Percentiles rank a stretch among this genome's conserved stretches.
Conservation (phyloP, 2,888 invertebrate genomes). For the Hermaeophaga mercurialis region DNA sequence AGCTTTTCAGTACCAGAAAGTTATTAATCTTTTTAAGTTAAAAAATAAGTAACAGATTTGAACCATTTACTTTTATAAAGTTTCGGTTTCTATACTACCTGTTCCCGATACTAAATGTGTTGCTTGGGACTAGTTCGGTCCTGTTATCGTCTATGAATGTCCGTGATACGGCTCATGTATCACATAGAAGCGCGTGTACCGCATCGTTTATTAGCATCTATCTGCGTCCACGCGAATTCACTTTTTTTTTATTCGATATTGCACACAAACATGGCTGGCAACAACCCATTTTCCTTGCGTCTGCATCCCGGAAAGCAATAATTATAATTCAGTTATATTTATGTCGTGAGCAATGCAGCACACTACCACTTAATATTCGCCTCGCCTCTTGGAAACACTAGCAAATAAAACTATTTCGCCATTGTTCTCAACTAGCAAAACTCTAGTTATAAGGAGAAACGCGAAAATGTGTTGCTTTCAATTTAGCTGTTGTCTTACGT, state of each 20-base stretch:
- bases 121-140: too few species aligned
- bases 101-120: too few species aligned
- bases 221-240: neutral
- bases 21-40: too few species aligned
- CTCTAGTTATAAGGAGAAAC: slow-evolving; percentile 24
- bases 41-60: too few species aligned
- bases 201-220: neutral
- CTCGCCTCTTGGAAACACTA: slow-evolving; percentile 25
- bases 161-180: too few species aligned
- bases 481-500: slow-evolving; percentile 21
- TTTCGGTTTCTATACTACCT: too few species aligned
- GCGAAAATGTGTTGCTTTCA: slow-evolving; percentile 29
- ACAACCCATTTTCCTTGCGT: slow-evolving; percentile 28
- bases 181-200: neutral
- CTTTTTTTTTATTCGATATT: slow-evolving; percentile 21
- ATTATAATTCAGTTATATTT: slow-evolving; percentile 34
- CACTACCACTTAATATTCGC: slow-evolving; percentile 30
- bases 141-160: too few species aligned
- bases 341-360: slow-evolving; percentile 34
- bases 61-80: too few species aligned
- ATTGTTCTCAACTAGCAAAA: slow-evolving; percentile 19
- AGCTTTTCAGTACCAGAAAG: too few species aligned
- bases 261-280: slow-evolving; percentile 28
- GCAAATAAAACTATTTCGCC: slow-evolving; percentile 30
- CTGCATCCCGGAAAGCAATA: slow-evolving; percentile 29